These are phyloP conservation scores for Chymomyza procnemis DNA, from an alignment of 2,888 invertebrate species.

Conservation along the genomic window DNA sequence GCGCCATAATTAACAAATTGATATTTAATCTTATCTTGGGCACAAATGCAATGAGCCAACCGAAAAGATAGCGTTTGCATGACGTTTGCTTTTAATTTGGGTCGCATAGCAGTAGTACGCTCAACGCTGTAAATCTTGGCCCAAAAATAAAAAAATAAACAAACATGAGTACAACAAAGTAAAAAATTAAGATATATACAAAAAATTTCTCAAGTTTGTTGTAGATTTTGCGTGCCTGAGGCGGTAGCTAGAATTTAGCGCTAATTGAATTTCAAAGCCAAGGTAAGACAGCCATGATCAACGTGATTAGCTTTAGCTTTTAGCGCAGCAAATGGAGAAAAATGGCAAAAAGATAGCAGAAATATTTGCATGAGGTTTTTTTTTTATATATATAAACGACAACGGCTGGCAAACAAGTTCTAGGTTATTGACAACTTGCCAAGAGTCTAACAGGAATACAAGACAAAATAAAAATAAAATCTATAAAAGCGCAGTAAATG, in stretches of 20 bases:
- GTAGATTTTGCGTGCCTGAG: neutral
- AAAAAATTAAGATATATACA: constrained; percentile 6
- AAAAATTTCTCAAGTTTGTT: neutral
- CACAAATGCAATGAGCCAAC: neutral
- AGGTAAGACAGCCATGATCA: neutral
- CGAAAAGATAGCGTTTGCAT: constrained; percentile 3
- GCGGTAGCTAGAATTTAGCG: constrained; percentile 15
- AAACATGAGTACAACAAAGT: neutral
- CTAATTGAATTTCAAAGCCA: neutral
- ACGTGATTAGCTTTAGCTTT: neutral
- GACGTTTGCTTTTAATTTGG: constrained; percentile 8
- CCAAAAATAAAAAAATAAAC: neutral
- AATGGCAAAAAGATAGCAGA: constrained; percentile 9
- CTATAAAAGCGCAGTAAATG: constrained; percentile 22
- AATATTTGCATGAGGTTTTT: constrained; percentile 1
- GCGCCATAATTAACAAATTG: constrained; percentile 5
- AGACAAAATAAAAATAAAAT: constrained; percentile 19
- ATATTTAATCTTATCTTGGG: constrained; percentile 8
- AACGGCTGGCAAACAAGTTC: constrained; percentile 44
- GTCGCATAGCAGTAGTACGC: neutral
- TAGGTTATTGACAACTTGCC: constrained; percentile 57
- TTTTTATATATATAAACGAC: constrained; percentile 9
- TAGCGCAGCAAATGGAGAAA: neutral
- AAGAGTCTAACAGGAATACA: constrained; percentile 28
- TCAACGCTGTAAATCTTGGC: neutral